Evolutionary conservation across 2,888 invertebrate species (phyloP), one percentile per base, ranked within the genome.

Genomic region (Lysandra coridon): DNA sequence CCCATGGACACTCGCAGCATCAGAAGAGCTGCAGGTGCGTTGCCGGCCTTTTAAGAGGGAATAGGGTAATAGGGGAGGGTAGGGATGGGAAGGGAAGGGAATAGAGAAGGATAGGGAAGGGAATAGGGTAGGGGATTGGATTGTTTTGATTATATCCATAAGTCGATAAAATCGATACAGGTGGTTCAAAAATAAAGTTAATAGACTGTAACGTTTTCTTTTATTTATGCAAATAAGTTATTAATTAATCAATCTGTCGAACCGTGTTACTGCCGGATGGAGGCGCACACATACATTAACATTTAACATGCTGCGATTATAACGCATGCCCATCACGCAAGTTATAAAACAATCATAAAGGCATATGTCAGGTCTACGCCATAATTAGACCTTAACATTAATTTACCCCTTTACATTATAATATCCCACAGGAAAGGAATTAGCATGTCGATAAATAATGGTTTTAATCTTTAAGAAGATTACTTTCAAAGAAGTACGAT

Each of bases 271-370:
- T 53, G 53, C 23, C 33, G 33, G 57, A 49, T 75, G 49, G 44
- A 7, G 49, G 40, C 30, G 3, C 76, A 53, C 30, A 76, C 14
- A 75, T 53, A 49, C 30, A 76, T 76, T 76, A 76, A 30, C 12
- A 53, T 44, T 75, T 75, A 64, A 23, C 23, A 10, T 49, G 40
- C 7, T 12, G 49, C 76, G 30, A 33, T 76, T 57, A 76, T 17
- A 76, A 30, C 85, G 84, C 81, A 85, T 83, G 85, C 86, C 85
- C 86, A 88, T 85, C 85, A 83, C 82, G 85, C 83, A 83, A 85
- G 83, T 85, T 86, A 88, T 88, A 85, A 87, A 88, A 87, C 84
- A 87, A 88, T 87, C 85, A 85, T 87, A 86, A 85, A 83, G 81
- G 83, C 85, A 81, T 82, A 81, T 33, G 69, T 69, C 23, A 69